Conservation (phyloP, 1,140 invertebrate genomes). For the Coboldia fuscipes region DNA sequence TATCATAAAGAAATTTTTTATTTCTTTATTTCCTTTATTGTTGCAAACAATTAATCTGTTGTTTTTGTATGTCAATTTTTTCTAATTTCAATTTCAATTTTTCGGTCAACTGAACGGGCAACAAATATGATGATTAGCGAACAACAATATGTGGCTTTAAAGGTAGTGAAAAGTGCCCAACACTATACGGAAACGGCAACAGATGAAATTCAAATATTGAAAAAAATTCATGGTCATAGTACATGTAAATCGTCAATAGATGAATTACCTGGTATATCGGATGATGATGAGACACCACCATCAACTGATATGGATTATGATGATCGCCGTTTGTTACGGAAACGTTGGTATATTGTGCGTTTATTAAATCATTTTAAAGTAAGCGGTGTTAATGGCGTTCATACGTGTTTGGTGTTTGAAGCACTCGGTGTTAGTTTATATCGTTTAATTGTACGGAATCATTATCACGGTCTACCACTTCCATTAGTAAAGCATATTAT, state of each 20-base stretch:
- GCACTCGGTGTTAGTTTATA: constrained; percentile 93
- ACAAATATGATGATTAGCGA: too few species aligned
- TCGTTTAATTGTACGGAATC: constrained; percentile 93
- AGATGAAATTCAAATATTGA: constrained; percentile 94
- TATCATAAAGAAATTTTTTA: too few species aligned
- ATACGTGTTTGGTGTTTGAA: constrained; percentile 97
- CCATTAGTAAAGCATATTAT: constrained; percentile 90
- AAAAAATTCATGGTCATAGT: constrained; percentile 82
- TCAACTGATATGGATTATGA: too few species aligned
- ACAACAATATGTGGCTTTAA: constrained; percentile 89
- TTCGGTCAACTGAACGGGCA: too few species aligned
- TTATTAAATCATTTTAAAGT: constrained; percentile 97
- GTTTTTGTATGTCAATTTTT: too few species aligned
- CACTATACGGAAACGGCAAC: constrained; percentile 97
- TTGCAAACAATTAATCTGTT: too few species aligned
- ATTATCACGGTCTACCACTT: constrained; percentile 90
- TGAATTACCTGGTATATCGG: too few species aligned
- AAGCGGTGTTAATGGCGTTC: constrained; percentile 85
- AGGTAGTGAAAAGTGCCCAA: constrained; percentile 96
- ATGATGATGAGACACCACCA: too few species aligned
- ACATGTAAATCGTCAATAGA: constrained; percentile 60
- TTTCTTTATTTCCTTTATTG: too few species aligned
- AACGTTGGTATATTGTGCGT: constrained; percentile 90
- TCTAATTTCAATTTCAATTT: too few species aligned
- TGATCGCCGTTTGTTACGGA: too few species aligned